Evolutionary conservation across 2,113 vertebrate species (phyloP), one percentile per base, ranked within the genome.

Genomic region (Cinclus mexicanus): DNA sequence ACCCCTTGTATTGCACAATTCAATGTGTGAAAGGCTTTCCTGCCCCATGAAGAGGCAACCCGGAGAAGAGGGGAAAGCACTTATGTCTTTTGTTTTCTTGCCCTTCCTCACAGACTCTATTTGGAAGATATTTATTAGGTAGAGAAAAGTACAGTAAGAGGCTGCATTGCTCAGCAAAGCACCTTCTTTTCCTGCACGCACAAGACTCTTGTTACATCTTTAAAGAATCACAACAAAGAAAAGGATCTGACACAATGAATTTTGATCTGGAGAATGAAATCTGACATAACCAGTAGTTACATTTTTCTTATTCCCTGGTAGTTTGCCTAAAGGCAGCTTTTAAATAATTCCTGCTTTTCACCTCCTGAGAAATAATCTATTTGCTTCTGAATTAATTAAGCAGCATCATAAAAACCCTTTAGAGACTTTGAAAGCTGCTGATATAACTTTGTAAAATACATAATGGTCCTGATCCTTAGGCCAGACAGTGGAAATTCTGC

Each of bases 261-360:
- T 97, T 96, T 95, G 81, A 95, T 96, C 79, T 90, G 87, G 83
- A 97, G 92, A 93, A 89, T 96, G 90, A 95, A 96, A 96, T 96
- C 96, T 95, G 97, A 95, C 95, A 97, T 93, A 95, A 96, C 89
- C 94, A 95, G 90, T 96, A 96, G 97, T 97, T 96, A 95, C 67
- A 89, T 96, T 97, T 96, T 97, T 96, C 90, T 93, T 97, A 91
- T 87, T 97, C 93, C 72, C 76, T 95, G 50, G 61, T 97, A 94
- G 79, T 95, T 95, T 94, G 97, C 95, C 96, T 96, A 95, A 96
- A 96, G 94, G 95, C 95, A 95, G 87, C 92, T 96, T 97, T 96
- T 96, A 97, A 95, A 97, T 97, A 95, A 95, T 96, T 96, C 89
- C 94, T 90, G 76, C 78, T 96, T 95, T 96, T 94, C 63, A 87